These are phyloP conservation scores for Drosophila longiperda DNA, from an alignment of 2,888 invertebrate genomes.

Conservation along the genomic window DNA sequence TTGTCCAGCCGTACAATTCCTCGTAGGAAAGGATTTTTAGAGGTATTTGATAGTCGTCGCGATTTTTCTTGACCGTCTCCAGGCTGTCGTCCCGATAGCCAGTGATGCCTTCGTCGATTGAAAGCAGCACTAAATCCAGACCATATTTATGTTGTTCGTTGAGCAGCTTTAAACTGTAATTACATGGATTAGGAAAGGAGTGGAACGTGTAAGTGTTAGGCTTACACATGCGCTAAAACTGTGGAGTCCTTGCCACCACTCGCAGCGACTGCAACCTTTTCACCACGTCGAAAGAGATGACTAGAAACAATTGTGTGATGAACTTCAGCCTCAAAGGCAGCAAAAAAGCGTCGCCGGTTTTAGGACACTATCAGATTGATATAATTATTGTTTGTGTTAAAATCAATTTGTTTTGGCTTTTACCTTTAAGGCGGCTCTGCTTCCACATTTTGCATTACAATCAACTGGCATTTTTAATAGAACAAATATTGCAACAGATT, in stretches of 20 bases:
- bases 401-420: neutral
- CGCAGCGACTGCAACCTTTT: conserved; percentile 96
- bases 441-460: conserved; percentile 91
- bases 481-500: conserved; percentile 8
- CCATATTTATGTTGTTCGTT: conserved; percentile 97
- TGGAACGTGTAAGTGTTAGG: neutral
- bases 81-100: conserved; percentile 98
- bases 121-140: conserved; percentile 94
- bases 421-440: conserved; percentile 91
- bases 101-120: conserved; percentile 99
- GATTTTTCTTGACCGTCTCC: conserved; percentile 97
- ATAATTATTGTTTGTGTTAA: neutral
- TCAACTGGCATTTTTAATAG: conserved; percentile 87
- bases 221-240: conserved; percentile 94
- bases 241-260: conserved; percentile 99
- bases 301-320: conserved; percentile 95
- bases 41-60: conserved; percentile 96
- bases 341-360: conserved; percentile 95
- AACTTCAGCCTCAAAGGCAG: conserved; percentile 97
- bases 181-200: neutral
- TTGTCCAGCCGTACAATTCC: conserved; percentile 99
- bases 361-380: conserved; percentile 87
- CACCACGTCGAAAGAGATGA: conserved; percentile 92
- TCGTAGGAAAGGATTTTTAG: conserved; percentile 98
- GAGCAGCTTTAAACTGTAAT: conserved; percentile 89